Base-by-base conservation (phyloP, 2,113 vertebrate genomes). In the Pygoscelis antarcticus region DNA sequence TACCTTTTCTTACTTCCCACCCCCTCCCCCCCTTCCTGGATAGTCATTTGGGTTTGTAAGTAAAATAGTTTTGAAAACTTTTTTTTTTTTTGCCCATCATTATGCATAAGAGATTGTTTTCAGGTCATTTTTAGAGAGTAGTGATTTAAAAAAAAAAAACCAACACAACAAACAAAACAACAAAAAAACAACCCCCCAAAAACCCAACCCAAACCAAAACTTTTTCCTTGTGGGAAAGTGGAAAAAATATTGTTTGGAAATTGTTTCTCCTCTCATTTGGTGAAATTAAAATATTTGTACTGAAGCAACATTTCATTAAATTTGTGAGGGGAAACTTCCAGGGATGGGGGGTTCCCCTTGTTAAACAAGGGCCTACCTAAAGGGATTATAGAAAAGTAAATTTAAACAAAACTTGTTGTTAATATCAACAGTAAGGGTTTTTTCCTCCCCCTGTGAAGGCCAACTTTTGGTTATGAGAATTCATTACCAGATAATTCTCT, bases 1-100 rank as follows among this genome's bases (percentile, higher is more conserved):
- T n/a, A 52, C 22, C 22, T 68, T n/a, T 42, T 68, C 22, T 60
- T 71, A 20, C 13, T 42, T 16, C 42, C 21, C 8, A 18, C 8
- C 9, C 4, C 1, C 12, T 2, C 25, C 8, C 9, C 4, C 1
- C 12, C 4, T 75, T 58, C 20, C 27, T 19, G 6, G 21, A 13
- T 42, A 70, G 21, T 65, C 16, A 36, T 58, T 84, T 71, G 46
- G 6, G 26, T 54, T 70, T 74, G 12, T 42, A 55, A 36, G 34
- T 75, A 23, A 79, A 46, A 7, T 68, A 83, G 55, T 61, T 49
- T 16, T 83, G 7, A 13, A 60, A 72, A 68, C 8, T 6, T 55
- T 51, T 83, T 66, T 9, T 9, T 77, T 83, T 40, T 42, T 6
- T 44, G 22, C 21, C 29, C 17, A 11, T 54, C 7, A 3, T 40